A percentile compares a stretch with the other conserved stretches of the same genome.
Conservation (phyloP, 2,113 vertebrate genomes). For the Nestor notabilis region DNA sequence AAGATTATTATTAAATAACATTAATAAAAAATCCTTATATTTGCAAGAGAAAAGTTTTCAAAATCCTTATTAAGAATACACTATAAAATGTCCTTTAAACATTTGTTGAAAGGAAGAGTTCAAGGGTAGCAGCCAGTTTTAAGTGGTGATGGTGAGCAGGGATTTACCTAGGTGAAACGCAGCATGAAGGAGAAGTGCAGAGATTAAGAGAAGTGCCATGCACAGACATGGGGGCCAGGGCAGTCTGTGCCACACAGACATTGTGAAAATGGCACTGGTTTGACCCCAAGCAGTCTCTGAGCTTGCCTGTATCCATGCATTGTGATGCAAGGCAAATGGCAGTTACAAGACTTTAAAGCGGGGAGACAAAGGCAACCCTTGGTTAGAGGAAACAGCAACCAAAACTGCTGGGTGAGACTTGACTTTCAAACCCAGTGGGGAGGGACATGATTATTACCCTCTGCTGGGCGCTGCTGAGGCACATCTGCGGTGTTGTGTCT, state of each 20-base stretch:
- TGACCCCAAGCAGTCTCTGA: background rate
- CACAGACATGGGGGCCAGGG: background rate
- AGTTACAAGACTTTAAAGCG: background rate
- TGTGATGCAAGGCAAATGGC: background rate
- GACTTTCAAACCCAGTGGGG: background rate
- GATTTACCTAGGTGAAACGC: rapidly evolving
- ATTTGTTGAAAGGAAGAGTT: background rate
- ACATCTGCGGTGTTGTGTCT: background rate
- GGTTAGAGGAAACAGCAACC: rapidly evolving
- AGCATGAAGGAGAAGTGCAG: background rate
- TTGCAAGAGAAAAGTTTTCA: background rate
- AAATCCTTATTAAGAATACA: background rate
- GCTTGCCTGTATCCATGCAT: background rate
- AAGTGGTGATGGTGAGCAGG: rapidly evolving
- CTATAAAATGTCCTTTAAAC: background rate
- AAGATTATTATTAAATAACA: too few species aligned
- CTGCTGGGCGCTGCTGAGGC: background rate
- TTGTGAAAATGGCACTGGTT: background rate
- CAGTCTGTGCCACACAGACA: background rate
- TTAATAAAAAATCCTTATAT: too few species aligned
- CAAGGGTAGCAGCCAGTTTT: background rate
- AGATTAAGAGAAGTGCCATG: rapidly evolving
- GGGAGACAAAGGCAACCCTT: rapidly evolving
- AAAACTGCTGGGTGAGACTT: rapidly evolving
- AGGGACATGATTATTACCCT: background rate